Conservation (phyloP, 2,888 invertebrate genomes). For the Cephus pulcher region DNA sequence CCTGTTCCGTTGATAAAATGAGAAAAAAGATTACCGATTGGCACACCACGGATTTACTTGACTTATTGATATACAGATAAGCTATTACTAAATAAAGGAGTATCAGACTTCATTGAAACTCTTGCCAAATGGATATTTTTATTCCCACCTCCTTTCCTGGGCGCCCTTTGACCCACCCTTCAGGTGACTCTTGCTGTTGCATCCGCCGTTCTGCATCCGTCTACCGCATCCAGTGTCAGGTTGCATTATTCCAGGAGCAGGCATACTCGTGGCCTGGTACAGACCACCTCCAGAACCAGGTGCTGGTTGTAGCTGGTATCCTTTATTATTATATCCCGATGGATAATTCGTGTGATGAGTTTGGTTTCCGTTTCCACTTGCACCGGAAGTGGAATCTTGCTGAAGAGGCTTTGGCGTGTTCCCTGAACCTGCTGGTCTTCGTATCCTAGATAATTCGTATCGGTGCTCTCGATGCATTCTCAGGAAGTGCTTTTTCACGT, state of each 20-base stretch:
- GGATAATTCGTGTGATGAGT: conserved; percentile 43
- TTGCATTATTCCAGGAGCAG: conserved; percentile 48
- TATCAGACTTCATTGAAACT: not conserved
- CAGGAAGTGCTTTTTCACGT: conserved; percentile 93
- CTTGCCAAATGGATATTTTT: not conserved
- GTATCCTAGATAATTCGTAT: conserved; percentile 86
- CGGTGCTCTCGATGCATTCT: conserved; percentile 92
- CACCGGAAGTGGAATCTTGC: conserved; percentile 32
- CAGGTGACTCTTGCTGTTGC: conserved; percentile 60
- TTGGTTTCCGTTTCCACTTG: conserved; percentile 30
- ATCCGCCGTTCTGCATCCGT: conserved; percentile 57
- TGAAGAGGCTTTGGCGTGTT: conserved; percentile 41
- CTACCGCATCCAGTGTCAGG: conserved; percentile 45
- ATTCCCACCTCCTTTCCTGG: conserved; percentile 54
- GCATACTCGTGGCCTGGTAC: conserved; percentile 52
- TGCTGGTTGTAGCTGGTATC: conserved; percentile 51
- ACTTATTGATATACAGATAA: too few species aligned
- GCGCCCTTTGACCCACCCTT: conserved; percentile 55
- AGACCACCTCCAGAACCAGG: conserved; percentile 38
- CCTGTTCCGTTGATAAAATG: not conserved
- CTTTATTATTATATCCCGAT: conserved; percentile 48
- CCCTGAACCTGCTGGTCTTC: conserved; percentile 68
- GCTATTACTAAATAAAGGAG: not conserved
- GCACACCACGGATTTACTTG: too few species aligned
- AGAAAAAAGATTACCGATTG: not conserved